These are phyloP conservation scores for Deroplatys truncata DNA, from an alignment of 2,888 invertebrate species.

Conservation along the genomic window DNA sequence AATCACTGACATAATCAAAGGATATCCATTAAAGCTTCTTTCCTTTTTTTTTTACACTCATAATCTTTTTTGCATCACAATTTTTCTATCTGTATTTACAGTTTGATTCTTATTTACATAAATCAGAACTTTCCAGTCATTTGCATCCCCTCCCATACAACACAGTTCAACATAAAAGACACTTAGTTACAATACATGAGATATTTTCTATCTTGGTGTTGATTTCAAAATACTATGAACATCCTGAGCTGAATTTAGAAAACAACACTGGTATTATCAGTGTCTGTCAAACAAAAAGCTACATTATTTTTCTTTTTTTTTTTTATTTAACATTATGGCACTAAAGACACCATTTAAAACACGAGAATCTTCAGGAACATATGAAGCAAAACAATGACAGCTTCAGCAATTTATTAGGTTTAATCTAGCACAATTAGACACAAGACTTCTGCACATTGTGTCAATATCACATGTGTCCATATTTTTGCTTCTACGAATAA, in stretches of 20 bases:
- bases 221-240: background rate
- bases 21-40: no score
- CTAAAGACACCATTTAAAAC: background rate
- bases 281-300: background rate
- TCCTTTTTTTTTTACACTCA: no score
- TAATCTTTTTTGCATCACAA: no score
- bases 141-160: background rate
- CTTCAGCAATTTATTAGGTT: background rate
- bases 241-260: background rate
- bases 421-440: background rate
- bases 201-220: background rate
- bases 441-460: background rate
- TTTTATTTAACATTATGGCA: background rate
- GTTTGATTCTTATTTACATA: background rate
- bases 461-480: background rate
- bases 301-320: background rate
- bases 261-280: background rate
- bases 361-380: background rate
- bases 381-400: background rate
- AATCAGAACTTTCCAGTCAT: background rate
- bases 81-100: background rate
- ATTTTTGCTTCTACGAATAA: background rate
- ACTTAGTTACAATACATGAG: background rate
- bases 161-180: background rate
- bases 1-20: background rate